phyloP scores from a whole-genome alignment of 2,888 invertebrate species.

The Rotaria sp. region DNA sequence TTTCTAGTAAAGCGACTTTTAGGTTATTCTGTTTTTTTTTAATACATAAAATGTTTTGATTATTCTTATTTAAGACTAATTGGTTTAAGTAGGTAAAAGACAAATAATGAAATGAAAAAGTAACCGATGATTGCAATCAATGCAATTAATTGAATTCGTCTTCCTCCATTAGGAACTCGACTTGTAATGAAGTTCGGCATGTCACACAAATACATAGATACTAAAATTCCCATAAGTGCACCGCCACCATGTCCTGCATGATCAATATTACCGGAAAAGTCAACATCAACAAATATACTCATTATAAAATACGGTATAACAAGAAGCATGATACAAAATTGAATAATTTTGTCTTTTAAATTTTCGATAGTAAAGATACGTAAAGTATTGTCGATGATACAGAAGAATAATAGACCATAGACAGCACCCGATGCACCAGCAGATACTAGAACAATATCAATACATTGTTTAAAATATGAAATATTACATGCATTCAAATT shows the following conservation, averaged over 20 bases:
- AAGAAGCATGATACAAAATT: neutral
- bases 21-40: too few species aligned
- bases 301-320: neutral
- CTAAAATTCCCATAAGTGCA: slow-evolving; percentile 11
- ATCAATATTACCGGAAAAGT: neutral
- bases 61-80: neutral
- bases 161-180: neutral
- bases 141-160: neutral
- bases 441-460: neutral
- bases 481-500: too few species aligned
- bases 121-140: neutral
- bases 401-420: neutral
- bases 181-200: neutral
- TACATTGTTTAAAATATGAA: too few species aligned
- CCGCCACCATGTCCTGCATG: slow-evolving; percentile 8
- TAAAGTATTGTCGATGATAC: slow-evolving; percentile 4
- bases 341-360: neutral
- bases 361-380: neutral
- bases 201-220: neutral
- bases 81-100: neutral
- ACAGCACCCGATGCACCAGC: neutral
- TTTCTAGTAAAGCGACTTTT: too few species aligned
- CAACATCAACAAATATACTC: neutral
- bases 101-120: neutral
- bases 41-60: neutral